These are phyloP conservation scores for Capreolus pygargus DNA, from an alignment of 2,113 vertebrate species.

Conservation along the genomic window DNA sequence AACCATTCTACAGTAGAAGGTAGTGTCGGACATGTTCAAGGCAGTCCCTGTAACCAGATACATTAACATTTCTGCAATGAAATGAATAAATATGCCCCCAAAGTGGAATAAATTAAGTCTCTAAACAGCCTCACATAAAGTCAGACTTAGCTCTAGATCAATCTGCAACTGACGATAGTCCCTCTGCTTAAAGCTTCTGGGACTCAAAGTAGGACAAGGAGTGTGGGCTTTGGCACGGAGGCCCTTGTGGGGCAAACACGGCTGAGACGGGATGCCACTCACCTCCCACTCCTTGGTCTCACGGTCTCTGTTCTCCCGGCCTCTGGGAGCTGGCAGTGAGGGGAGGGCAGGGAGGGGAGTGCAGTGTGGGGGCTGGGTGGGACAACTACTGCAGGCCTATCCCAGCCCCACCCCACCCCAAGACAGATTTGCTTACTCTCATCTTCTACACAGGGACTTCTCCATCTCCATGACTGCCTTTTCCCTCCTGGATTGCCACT, in stretches of 20 bases:
- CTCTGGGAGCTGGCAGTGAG: neutral
- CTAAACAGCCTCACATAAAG: neutral
- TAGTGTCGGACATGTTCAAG: fast-evolving
- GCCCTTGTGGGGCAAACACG: neutral
- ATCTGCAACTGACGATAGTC: no score
- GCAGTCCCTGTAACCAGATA: neutral
- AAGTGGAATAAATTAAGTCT: neutral
- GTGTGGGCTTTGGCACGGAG: neutral
- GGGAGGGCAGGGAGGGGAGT: neutral
- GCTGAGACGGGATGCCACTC: neutral
- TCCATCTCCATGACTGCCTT: neutral
- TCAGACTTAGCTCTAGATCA: neutral
- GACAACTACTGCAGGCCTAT: no score
- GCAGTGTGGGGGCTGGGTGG: neutral
- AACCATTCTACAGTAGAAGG: neutral
- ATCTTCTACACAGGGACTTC: neutral
- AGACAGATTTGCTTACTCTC: neutral
- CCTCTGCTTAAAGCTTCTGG: neutral
- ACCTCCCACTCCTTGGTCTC: neutral
- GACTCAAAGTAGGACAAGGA: fast-evolving
- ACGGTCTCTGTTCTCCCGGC: neutral
- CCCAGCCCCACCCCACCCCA: neutral
- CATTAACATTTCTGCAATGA: neutral
- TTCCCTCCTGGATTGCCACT: neutral
- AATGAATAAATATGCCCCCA: neutral